Evolutionary conservation across 2,797 vertebrate species (phyloP), one percentile per base, ranked within the genome.

Genomic region (Phaenicophaeus curvirostris): DNA sequence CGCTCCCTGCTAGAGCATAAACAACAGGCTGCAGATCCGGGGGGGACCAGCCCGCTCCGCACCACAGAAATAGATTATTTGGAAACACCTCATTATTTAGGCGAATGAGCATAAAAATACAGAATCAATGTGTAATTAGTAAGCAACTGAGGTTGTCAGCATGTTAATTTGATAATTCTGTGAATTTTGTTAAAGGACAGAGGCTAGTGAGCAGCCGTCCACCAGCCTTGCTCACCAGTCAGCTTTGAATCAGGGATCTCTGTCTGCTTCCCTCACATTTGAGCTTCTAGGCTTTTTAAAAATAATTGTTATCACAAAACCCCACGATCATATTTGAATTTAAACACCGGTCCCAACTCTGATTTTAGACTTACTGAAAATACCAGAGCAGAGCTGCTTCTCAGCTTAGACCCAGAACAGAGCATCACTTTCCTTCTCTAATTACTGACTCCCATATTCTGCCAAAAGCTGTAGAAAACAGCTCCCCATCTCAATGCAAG

Each of bases 1-100:
- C 20, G 4, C 54, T 96, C 93, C 76, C 80, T 37, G 63, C 85
- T 90, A 25, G 11, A 95, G 78, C 92, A 58, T 37, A 79, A 96
- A 95, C 92, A 92, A 73, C 80, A 71, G 86, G 88, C 92, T 81
- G 69, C 1, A 7, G 86, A 84, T 71, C 78, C 14, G 1, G 80
- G 63, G 53, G 62, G 67, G 74, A 76, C 19, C 25, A 2, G 87
- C 44, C 1, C 5, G 1, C 54, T 90, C 28, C 2, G 5, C 23
- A 8, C 63, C 1, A n/a, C 84, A 79, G 62, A 85, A 92, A 81
- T 55, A 84, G 87, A 66, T 51, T 48, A 53, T 51, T 66, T 83
- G 78, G 87, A 91, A 91, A 78, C 1, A 39, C 53, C 76, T 94
- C 21, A 7, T 75, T 69, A 11, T 79, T 74, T 33, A 54, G 51